Percentiles rank a stretch among this genome's conserved stretches.
Evolutionary conservation across 2,888 invertebrate species (phyloP).

Genomic region (Meghimatium bilineatum): DNA sequence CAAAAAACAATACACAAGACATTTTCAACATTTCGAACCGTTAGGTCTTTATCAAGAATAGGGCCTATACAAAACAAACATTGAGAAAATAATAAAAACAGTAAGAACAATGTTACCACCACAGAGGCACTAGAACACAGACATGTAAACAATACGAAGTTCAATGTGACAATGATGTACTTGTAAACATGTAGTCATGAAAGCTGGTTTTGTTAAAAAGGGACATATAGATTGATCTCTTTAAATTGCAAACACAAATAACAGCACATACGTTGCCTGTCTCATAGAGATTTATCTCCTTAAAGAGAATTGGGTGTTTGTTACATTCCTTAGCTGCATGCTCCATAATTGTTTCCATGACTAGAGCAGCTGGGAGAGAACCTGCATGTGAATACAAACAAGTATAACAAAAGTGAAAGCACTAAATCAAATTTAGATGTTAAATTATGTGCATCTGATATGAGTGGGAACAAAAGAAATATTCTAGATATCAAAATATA

Average conservation of each 20-base stretch:
- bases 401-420: background rate
- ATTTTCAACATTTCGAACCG: no score
- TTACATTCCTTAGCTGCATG: conserved; percentile 71
- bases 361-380: conserved; percentile 68
- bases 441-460: background rate
- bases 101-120: no score
- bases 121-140: no score
- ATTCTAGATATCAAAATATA: background rate
- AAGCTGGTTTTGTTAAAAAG: background rate
- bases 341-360: conserved; percentile 76
- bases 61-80: no score
- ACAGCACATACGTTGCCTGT: conserved; percentile 54
- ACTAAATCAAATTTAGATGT: background rate
- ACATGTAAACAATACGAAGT: no score
- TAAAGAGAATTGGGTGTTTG: conserved; percentile 72
- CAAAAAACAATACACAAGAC: no score
- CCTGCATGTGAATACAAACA: conserved; percentile 57
- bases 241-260: background rate
- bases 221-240: background rate
- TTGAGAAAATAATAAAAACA: no score
- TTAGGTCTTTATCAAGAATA: no score
- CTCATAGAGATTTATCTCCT: conserved; percentile 61
- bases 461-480: background rate
- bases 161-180: no score
- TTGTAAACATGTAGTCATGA: no score